phyloP scores from a whole-genome alignment of 2,888 invertebrate species.

The Diarsia dahlii region DNA sequence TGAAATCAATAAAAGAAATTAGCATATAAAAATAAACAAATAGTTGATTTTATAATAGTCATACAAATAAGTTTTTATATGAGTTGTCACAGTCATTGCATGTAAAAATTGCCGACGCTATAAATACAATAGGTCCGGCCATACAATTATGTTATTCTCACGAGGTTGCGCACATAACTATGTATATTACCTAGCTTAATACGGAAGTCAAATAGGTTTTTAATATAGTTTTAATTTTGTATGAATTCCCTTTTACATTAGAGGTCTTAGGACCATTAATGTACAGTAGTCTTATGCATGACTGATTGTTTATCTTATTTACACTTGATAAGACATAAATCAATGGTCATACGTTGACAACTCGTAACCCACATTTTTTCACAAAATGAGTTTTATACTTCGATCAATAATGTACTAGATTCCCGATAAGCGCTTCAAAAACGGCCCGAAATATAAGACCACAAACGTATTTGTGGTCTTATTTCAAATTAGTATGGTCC shows the following conservation, averaged over 20 bases:
- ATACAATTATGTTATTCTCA: constrained; percentile 32
- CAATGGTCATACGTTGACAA: too few species aligned
- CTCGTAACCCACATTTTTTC: too few species aligned
- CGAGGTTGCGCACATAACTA: constrained; percentile 20
- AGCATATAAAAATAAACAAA: not conserved
- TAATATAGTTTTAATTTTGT: constrained; percentile 31
- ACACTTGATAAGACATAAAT: not conserved
- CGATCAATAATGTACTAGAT: too few species aligned
- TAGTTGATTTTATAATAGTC: not conserved
- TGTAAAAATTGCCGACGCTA: constrained; percentile 29
- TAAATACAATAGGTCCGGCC: constrained; percentile 28
- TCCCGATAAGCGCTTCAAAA: too few species aligned
- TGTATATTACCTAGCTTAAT: constrained; percentile 15
- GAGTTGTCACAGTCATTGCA: constrained; percentile 43
- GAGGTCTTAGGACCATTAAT: not conserved
- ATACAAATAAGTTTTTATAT: constrained; percentile 5
- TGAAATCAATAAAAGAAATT: not conserved
- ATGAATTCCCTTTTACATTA: not conserved
- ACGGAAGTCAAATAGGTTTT: constrained; percentile 30
- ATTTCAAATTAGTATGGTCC: too few species aligned
- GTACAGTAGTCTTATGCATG: not conserved
- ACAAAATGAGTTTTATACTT: too few species aligned
- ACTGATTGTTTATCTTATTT: not conserved
- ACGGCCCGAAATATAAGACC: too few species aligned
- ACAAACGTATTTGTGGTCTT: too few species aligned